These are phyloP conservation scores for Pollenia angustigena DNA, from an alignment of 2,888 invertebrate genomes.

Conservation along the genomic window DNA sequence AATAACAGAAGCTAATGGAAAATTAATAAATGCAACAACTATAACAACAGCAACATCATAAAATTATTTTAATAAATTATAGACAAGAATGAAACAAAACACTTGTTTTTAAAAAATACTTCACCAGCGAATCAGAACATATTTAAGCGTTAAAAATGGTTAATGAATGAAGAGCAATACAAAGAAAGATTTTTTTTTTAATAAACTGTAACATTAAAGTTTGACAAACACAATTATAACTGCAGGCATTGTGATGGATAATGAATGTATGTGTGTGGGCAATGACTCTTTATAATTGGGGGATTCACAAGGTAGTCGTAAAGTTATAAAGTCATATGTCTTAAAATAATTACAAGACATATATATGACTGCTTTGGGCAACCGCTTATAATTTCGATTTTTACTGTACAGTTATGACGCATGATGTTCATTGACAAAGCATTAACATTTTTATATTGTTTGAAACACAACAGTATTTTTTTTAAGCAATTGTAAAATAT, in stretches of 20 bases:
- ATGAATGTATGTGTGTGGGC: background rate
- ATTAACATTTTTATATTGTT: too few relatives aligned
- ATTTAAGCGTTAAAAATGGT: slow-evolving; percentile 29
- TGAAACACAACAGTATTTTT: too few relatives aligned
- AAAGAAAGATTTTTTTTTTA: slow-evolving; percentile 21
- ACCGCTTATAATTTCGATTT: too few relatives aligned
- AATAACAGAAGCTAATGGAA: slow-evolving; percentile 69
- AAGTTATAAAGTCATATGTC: too few relatives aligned
- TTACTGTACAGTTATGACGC: too few relatives aligned
- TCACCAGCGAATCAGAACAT: slow-evolving; percentile 1
- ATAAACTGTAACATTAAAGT: slow-evolving; percentile 35
- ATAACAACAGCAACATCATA: slow-evolving; percentile 22
- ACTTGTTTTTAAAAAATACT: background rate
- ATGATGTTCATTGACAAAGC: too few relatives aligned
- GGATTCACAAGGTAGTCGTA: too few relatives aligned
- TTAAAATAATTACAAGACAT: too few relatives aligned
- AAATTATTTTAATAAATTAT: slow-evolving; percentile 31
- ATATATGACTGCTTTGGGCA: too few relatives aligned
- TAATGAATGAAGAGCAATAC: background rate
- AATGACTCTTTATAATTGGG: too few relatives aligned
- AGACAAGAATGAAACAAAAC: slow-evolving; percentile 26
- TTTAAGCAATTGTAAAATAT: too few relatives aligned
- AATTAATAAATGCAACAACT: slow-evolving; percentile 62
- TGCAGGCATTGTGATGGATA: background rate
- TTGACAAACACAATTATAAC: slow-evolving; percentile 18